Conservation (phyloP, 1,140 invertebrate genomes). For the Ostrea denselamellosa region DNA sequence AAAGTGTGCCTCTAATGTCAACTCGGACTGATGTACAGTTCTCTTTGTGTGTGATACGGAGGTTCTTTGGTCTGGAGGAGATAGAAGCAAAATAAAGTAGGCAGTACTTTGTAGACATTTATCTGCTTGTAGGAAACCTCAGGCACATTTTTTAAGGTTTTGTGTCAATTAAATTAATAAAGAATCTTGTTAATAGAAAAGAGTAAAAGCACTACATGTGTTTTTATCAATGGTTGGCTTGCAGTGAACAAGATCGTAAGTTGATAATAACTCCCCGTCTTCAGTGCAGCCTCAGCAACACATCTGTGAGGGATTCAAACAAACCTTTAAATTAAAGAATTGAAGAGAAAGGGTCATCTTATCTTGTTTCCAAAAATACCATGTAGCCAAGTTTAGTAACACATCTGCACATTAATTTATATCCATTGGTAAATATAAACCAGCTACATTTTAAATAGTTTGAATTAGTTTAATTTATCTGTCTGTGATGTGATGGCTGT, state of each 20-base stretch:
- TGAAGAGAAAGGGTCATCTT: background rate
- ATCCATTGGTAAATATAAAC: background rate
- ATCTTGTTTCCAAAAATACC: background rate
- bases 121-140: background rate
- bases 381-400: background rate
- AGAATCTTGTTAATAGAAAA: slow-evolving; percentile 7
- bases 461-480: too few relatives aligned
- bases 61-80: background rate
- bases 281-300: background rate
- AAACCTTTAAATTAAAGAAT: background rate
- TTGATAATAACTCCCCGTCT: background rate
- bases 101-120: too few relatives aligned
- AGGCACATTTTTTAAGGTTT: background rate
- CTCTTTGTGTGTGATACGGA: background rate
- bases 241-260: slow-evolving; percentile 7
- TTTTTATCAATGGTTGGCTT: background rate
- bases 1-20: background rate
- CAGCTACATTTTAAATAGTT: background rate
- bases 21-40: background rate
- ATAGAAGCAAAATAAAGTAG: too few relatives aligned
- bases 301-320: background rate
- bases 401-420: slow-evolving; percentile 1
- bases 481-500: too few relatives aligned
- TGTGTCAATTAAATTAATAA: background rate
- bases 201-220: slow-evolving; percentile 14